Conservation (phyloP, 2,797 vertebrate species). For the Galago senegalensis region DNA sequence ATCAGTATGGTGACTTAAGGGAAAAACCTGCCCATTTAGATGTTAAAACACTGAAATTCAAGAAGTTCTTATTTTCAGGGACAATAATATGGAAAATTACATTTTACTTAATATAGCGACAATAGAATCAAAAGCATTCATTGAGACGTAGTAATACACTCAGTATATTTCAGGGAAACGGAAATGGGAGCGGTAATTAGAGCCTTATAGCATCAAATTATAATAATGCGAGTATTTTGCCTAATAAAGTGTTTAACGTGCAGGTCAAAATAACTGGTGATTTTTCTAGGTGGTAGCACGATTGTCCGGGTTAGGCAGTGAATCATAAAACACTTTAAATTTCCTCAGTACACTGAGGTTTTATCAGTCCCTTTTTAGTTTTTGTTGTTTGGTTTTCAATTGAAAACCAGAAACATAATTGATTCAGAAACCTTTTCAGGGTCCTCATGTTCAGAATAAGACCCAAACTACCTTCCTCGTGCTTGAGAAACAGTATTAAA, state of each 20-base stretch:
- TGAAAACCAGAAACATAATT: not conserved
- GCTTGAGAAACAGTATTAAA: not conserved
- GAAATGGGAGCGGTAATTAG: constrained; percentile 18
- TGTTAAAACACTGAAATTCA: not conserved
- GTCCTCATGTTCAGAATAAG: not conserved
- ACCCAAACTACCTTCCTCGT: not conserved
- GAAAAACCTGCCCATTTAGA: not conserved
- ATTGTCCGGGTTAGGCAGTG: not conserved
- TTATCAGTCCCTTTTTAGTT: not conserved
- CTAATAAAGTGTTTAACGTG: not conserved
- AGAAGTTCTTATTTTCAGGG: constrained; percentile 29
- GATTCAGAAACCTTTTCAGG: not conserved
- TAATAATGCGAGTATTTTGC: not conserved
- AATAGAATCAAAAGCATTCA: not conserved
- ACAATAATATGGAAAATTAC: not conserved
- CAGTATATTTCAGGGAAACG: not conserved
- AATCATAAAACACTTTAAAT: constrained; percentile 8
- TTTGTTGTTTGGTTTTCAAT: not conserved
- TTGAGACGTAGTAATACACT: not conserved
- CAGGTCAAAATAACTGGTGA: not conserved
- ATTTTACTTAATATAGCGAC: not conserved
- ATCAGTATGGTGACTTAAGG: not conserved
- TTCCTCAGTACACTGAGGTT: not conserved
- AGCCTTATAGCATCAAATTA: not conserved
- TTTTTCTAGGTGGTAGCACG: not conserved